Percentiles rank a stretch among this genome's conserved stretches.
These are phyloP conservation scores for Dermatophagoides farinae DNA, from an alignment of 1,140 invertebrate species.

Conservation along the genomic window DNA sequence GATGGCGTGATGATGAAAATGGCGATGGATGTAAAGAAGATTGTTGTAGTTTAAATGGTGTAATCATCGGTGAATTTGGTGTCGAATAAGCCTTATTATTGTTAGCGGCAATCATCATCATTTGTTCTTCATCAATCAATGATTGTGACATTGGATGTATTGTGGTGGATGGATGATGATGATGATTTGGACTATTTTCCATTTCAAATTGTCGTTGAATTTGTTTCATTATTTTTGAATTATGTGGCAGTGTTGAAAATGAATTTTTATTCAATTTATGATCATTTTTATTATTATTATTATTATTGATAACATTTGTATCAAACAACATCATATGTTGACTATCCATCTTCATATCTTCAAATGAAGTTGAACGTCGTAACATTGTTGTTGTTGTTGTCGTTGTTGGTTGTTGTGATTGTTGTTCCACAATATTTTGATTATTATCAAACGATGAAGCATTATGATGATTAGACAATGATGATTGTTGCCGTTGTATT, in stretches of 20 bases:
- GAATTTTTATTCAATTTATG: slow-evolving; percentile 30
- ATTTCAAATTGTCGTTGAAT: slow-evolving; percentile 13
- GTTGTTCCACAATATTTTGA: background rate
- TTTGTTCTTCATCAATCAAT: slow-evolving; percentile 2
- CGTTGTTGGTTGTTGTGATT: background rate
- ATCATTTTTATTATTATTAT: background rate
- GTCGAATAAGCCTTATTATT: background rate
- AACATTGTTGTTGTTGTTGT: background rate
- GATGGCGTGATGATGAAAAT: too few species aligned
- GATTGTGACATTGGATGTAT: slow-evolving; percentile 4
- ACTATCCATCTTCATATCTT: slow-evolving; percentile 11
- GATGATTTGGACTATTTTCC: slow-evolving; percentile 1
- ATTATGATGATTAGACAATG: background rate
- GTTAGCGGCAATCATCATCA: background rate
- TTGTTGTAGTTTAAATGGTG: slow-evolving; percentile 15
- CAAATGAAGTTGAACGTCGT: slow-evolving; percentile 8
- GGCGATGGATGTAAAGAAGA: too few species aligned
- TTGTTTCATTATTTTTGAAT: slow-evolving; percentile 15
- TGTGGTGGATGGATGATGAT: background rate
- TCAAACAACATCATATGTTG: background rate
- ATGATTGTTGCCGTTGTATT: too few species aligned
- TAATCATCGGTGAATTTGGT: background rate
- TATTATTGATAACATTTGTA: background rate
- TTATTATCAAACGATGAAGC: background rate
- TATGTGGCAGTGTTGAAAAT: slow-evolving; percentile 47